Evolutionary conservation across 2,888 invertebrate genomes (phyloP).

Genomic region (Yponomeuta malinellus): DNA sequence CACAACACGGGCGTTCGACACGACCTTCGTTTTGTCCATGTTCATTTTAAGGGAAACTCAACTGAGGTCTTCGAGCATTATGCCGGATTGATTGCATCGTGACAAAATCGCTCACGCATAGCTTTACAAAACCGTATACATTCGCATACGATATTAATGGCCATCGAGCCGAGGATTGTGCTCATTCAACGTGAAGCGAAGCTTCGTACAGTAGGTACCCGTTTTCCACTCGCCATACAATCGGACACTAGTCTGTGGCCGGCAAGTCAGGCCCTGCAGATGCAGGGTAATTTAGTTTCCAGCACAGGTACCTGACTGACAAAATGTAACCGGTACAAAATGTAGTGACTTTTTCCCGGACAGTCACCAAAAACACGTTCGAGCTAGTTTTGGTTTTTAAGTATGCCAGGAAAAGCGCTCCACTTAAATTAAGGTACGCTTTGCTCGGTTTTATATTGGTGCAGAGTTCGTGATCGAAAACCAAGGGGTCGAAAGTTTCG

Average conservation of each 20-base stretch:
- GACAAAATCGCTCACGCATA: background rate
- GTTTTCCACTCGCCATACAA: background rate
- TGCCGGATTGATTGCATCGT: background rate
- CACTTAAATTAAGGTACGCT: background rate
- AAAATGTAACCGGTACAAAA: background rate
- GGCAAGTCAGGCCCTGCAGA: background rate
- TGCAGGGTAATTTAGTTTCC: background rate
- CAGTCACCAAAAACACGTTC: background rate
- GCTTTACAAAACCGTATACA: background rate
- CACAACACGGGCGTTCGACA: too few species aligned
- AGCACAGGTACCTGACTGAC: constrained; percentile 1
- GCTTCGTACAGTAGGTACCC: background rate
- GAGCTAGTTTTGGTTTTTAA: background rate
- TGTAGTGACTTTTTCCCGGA: background rate
- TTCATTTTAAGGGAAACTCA: too few species aligned
- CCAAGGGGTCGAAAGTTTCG: background rate
- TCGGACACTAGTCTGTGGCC: background rate
- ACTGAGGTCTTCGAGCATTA: too few species aligned
- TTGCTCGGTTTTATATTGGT: background rate
- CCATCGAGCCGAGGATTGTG: background rate
- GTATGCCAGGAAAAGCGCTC: background rate
- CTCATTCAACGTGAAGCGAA: background rate
- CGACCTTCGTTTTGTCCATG: too few species aligned
- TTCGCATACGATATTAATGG: background rate
- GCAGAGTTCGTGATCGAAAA: background rate